phyloP scores from a whole-genome alignment of 1,140 invertebrate species.

The Thaumatotibia leucotreta region DNA sequence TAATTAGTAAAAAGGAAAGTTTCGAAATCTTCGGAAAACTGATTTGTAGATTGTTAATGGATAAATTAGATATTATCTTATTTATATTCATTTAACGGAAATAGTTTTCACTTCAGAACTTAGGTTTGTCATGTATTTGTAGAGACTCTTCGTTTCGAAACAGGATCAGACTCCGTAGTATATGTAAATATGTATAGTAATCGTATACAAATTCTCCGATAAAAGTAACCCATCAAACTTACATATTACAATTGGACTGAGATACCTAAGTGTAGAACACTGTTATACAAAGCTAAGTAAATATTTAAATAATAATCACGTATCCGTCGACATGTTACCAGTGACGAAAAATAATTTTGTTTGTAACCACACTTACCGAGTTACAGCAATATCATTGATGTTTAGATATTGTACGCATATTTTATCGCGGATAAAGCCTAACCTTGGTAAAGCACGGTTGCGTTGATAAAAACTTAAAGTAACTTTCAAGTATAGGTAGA shows the following conservation, averaged over 20 bases:
- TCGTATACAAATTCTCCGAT: no score
- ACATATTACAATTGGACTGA: neutral
- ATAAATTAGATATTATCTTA: no score
- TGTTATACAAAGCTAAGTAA: neutral
- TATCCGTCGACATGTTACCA: neutral
- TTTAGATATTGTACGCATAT: neutral
- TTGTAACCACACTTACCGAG: neutral
- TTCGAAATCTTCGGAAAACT: neutral
- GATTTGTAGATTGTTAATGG: neutral
- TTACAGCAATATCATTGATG: neutral
- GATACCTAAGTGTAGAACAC: neutral
- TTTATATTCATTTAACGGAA: no score
- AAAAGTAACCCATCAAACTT: no score
- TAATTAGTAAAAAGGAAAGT: neutral
- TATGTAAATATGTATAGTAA: no score
- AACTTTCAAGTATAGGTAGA: constrained; percentile 3
- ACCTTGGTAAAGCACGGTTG: neutral
- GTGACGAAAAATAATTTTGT: neutral
- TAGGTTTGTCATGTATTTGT: no score
- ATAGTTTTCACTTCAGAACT: no score
- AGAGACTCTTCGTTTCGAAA: no score
- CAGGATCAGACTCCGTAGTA: no score
- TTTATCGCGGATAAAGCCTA: neutral
- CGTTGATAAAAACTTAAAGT: neutral
- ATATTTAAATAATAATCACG: neutral